Conservation (phyloP, 2,797 vertebrate species). For the Cuculus canorus region DNA sequence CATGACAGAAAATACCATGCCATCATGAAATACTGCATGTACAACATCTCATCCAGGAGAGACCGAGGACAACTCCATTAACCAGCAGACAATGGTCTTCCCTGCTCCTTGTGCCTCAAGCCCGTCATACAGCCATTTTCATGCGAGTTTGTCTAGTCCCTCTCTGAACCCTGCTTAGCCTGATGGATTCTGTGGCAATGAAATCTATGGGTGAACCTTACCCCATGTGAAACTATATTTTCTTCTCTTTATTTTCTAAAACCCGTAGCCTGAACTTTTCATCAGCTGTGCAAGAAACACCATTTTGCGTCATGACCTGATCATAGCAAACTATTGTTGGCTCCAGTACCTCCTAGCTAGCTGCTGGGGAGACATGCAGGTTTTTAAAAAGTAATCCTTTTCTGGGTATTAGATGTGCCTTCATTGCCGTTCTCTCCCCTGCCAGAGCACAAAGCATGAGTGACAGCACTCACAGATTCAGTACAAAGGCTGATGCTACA, state of each 20-base stretch:
- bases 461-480: background rate
- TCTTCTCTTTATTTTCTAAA: background rate
- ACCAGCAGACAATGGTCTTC: background rate
- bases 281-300: no score
- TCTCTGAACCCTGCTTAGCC: accelerated
- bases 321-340: conserved; percentile 8
- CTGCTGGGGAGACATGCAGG: background rate
- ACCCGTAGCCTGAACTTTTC: background rate
- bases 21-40: background rate
- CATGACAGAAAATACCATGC: background rate
- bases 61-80: background rate
- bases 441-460: background rate
- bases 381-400: background rate
- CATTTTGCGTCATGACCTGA: conserved; percentile 35
- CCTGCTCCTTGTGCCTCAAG: background rate
- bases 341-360: background rate
- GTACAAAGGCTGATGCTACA: no score
- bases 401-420: background rate
- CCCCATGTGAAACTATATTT: background rate
- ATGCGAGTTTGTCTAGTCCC: background rate
- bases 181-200: background rate
- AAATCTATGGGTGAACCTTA: accelerated
- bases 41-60: background rate
- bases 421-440: background rate
- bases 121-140: background rate